Base-by-base conservation (phyloP, 2,797 vertebrate genomes). In the Peromyscus eremicus region DNA sequence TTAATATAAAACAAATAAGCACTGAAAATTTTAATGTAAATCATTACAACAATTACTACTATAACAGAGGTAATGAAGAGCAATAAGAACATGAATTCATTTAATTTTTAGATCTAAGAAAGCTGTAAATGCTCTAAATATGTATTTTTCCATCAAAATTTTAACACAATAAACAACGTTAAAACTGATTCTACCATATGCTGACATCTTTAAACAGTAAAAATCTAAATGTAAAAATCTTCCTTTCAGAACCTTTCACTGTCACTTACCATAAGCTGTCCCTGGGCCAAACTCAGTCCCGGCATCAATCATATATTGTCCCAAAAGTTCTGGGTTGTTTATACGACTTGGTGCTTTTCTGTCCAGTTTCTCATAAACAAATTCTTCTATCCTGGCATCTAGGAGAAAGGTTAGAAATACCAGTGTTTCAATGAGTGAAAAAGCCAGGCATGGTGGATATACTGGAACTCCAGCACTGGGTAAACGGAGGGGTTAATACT, bases 331-430 rank as follows among this genome's bases (percentile, higher is more conserved):
- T 62, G 99, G 99, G 98, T 99, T 99, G 99, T 99, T 99, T 98
- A 99, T 97, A 83, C 99, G 99, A 49, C 99, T 99, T 5, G 99
- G 99, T 89, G 97, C 99, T 99, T 99, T 99, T 98, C 99, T 99
- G 96, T 99, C 99, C 98, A 99, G 98, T 96, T 99, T 99, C 98
- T 99, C 99, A 96, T 99, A 99, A 71, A 99, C 98, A 99, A 99
- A 99, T 98, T 99, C 99, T 98, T 99, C 99, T 98, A 99, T 99
- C 93, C 99, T 99, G 97, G 99, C 99, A 99, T 99, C 99, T 99
- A 98, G 84, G 95, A 98, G 86, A 98, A 98, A 89, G 94, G 92
- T 29, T 13, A 94, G 97, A 70, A 97, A 84, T 94, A 94, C 0
- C 82, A 97, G 95, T 68, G 77, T 96, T 92, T 98, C 64, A 96